These are phyloP conservation scores for Xenops minutus DNA, from an alignment of 2,797 vertebrate genomes.

Conservation along the genomic window DNA sequence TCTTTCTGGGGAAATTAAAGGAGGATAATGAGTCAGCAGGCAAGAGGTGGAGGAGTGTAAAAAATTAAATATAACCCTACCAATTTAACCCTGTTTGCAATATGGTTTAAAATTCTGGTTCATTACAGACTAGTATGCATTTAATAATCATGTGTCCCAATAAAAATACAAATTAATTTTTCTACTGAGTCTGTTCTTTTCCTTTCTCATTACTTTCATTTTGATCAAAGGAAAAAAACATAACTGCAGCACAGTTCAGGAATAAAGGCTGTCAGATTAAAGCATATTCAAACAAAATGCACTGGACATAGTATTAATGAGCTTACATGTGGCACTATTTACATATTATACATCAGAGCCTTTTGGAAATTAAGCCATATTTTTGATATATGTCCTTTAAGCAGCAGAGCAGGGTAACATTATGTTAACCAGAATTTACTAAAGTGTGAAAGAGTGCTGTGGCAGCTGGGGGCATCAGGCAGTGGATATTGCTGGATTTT, in stretches of 20 bases:
- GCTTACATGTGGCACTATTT: background rate
- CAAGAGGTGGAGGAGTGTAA: background rate
- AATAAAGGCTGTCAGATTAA: constrained; percentile 6
- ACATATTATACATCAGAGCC: background rate
- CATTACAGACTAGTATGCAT: background rate
- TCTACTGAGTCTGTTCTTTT: background rate
- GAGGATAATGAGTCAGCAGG: background rate
- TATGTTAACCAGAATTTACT: background rate
- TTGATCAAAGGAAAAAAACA: background rate
- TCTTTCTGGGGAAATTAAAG: background rate
- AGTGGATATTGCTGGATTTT: background rate
- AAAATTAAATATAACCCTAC: background rate
- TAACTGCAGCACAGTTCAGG: background rate
- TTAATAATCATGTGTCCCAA: background rate
- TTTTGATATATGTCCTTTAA: constrained; percentile 13
- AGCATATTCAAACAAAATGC: background rate
- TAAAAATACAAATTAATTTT: background rate
- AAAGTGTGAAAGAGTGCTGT: background rate
- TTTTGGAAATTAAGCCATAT: constrained; percentile 22
- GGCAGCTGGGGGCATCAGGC: background rate
- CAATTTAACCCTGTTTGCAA: background rate
- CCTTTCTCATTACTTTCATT: background rate
- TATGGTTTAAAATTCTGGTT: background rate
- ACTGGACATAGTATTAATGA: background rate
- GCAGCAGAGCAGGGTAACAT: background rate